Evolutionary conservation across 1,140 invertebrate genomes (phyloP).

Genomic region (Phymastichus coffea): DNA sequence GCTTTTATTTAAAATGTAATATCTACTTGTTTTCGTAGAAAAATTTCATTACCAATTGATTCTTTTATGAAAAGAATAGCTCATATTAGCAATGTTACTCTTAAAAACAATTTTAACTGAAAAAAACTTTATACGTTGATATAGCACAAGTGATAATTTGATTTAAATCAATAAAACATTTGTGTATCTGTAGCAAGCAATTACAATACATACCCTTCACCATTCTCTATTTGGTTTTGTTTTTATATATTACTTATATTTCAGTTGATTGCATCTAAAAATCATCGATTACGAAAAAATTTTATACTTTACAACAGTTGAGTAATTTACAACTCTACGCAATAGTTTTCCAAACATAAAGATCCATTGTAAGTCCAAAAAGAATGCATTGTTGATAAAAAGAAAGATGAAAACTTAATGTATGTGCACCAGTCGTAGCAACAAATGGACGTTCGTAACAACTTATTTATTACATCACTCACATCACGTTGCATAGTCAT

Average conservation of each 20-base stretch:
- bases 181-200: too few species aligned
- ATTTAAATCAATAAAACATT: too few species aligned
- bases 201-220: too few species aligned
- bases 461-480: constrained; percentile 28
- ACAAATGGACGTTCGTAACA: constrained; percentile 23
- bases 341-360: too few species aligned
- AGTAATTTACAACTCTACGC: too few species aligned
- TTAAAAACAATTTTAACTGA: too few species aligned
- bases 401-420: background rate
- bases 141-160: too few species aligned
- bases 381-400: background rate
- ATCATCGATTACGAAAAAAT: constrained; percentile 1
- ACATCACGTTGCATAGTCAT: background rate
- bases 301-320: too few species aligned
- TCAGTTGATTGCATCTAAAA: constrained; percentile 8
- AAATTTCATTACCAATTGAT: background rate
- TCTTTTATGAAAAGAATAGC: constrained; percentile 18
- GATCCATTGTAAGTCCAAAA: background rate
- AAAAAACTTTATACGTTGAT: too few species aligned
- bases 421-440: constrained; percentile 15
- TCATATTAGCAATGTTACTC: too few species aligned
- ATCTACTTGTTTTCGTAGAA: background rate
- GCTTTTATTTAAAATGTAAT: too few species aligned
- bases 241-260: background rate
- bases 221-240: background rate